Percentiles rank a stretch among this genome's conserved stretches.
Conservation (phyloP, 1,140 invertebrate genomes). For the Heliconius eleuchia region DNA sequence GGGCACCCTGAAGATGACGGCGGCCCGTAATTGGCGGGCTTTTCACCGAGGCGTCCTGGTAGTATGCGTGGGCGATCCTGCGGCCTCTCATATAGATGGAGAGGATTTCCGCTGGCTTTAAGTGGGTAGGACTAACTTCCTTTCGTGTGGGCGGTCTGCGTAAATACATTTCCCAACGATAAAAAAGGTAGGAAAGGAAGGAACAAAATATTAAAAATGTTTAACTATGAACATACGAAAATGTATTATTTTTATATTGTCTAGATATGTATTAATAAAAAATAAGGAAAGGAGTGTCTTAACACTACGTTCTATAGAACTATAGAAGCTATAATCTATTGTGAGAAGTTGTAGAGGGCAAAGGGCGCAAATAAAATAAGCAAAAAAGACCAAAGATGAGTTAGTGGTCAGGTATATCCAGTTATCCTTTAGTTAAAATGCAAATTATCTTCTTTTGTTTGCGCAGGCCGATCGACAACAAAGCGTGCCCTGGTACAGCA, state of each 20-base stretch:
- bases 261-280: too few species aligned
- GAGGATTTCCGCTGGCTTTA: too few species aligned
- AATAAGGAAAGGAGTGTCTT: too few species aligned
- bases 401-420: constrained; percentile 42
- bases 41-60: too few species aligned
- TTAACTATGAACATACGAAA: neutral
- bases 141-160: too few species aligned
- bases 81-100: too few species aligned
- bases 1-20: too few species aligned
- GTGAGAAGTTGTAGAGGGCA: neutral
- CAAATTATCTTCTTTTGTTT: constrained; percentile 76
- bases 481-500: constrained; percentile 36
- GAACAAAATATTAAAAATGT: neutral
- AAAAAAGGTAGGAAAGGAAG: neutral
- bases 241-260: neutral
- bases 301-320: too few species aligned
- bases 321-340: neutral
- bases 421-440: constrained; percentile 77
- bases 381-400: constrained; percentile 15
- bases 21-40: too few species aligned
- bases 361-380: neutral
- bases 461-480: constrained; percentile 54
- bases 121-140: too few species aligned
- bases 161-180: too few species aligned
- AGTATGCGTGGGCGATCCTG: too few species aligned